These are phyloP conservation scores for Drosophila eohydei DNA, from an alignment of 2,888 invertebrate species.

Conservation along the genomic window DNA sequence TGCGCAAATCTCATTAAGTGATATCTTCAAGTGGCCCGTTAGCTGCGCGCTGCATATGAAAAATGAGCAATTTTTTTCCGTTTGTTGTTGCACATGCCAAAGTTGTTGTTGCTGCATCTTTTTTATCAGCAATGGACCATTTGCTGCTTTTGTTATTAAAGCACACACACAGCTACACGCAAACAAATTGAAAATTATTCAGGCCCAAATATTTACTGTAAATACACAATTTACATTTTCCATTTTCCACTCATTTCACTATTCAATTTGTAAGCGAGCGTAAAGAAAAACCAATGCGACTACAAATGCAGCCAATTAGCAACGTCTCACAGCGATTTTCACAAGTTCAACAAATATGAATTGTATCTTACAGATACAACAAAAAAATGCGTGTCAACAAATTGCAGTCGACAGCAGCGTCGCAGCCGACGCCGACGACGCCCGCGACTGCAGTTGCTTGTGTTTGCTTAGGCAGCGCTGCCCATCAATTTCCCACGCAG, in stretches of 20 bases:
- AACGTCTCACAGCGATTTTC: constrained; percentile 64
- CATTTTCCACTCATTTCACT: constrained; percentile 19
- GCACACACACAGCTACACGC: constrained; percentile 2
- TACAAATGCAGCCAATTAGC: constrained; percentile 76
- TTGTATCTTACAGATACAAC: constrained; percentile 56
- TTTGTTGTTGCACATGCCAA: constrained; percentile 24
- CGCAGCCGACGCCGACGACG: constrained; percentile 17
- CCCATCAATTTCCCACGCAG: constrained; percentile 67
- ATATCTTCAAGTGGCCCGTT: constrained; percentile 83
- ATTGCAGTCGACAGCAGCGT: constrained; percentile 18
- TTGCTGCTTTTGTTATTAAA: constrained; percentile 76
- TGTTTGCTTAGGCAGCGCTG: constrained; percentile 68
- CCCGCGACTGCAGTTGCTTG: constrained; percentile 20
- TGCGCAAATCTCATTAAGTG: constrained; percentile 84
- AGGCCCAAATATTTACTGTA: constrained; percentile 65
- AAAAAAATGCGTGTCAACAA: constrained; percentile 30
- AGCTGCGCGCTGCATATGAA: constrained; percentile 62
- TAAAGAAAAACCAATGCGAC: constrained; percentile 48
- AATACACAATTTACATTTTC: constrained; percentile 29
- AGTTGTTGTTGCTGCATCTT: constrained; percentile 28
- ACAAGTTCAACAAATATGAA: constrained; percentile 72
- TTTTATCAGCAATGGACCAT: constrained; percentile 74
- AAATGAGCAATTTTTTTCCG: constrained; percentile 57
- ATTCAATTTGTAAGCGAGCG: constrained; percentile 65
- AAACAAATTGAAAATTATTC: constrained; percentile 40